Evolutionary conservation across 2,888 invertebrate species (phyloP), one percentile per base, ranked within the genome.

Genomic region (Dasypolia templi): DNA sequence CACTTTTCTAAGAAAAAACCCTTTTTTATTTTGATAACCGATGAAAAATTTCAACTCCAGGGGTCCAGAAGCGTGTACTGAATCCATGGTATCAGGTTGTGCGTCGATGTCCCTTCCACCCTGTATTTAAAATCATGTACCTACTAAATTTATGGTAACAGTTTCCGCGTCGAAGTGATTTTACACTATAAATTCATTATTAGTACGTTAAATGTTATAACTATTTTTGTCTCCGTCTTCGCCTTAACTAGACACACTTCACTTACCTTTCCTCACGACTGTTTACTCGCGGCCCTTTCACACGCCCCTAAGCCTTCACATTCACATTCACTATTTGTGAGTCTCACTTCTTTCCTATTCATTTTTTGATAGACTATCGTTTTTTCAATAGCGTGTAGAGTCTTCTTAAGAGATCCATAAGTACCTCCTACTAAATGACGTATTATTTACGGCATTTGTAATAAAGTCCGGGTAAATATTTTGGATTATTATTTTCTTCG

Each of bases 251-350:
- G 55, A 22, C 82, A 32, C 77, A 72, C 64, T 70, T 70, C 77
- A 72, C 64, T 70, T 70, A 65, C 12, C 53, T 46, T 51, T 55
- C 55, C 19, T 29, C 61, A 5, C 71, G 72, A 42, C 49, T 82
- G 76, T 84, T 82, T 76, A 76, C 76, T 42, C 32, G 22, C 64
- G 35, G 42, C 68, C 64, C 58, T 73, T 84, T 77, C 72, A 84
- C 42, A 64, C 65, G 19, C 65, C 68, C 44, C 69, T 79, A 73
- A 67, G 63, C n/a, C 58, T 70, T 63, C 58, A 44, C 66, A 66
- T 83, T 53, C 84, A 55, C 73, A 66, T 83, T 53, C 84, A 55
- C 73, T 83, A 72, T 81, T 83, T 79, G 84, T 56, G 19, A 11
- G 66, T 79, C 63, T 49, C 65, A 44, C 58, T 63, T 78, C 44